Percentiles rank a stretch among this genome's conserved stretches.
Conservation (phyloP, 2,113 vertebrate genomes). For the Xenopus borealis region DNA sequence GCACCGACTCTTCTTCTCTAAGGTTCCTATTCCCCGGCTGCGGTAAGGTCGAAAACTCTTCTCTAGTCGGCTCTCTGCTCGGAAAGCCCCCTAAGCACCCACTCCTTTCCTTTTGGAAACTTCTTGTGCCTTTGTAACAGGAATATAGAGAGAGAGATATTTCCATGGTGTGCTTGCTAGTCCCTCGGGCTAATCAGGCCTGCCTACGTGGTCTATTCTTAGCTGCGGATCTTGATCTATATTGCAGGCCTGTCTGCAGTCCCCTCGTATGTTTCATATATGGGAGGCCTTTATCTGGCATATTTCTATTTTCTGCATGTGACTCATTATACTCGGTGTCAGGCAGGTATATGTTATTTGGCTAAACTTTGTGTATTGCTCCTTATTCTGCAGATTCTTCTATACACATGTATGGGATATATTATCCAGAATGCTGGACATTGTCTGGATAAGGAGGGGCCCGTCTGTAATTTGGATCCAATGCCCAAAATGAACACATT, state of each 20-base stretch:
- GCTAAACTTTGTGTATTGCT: too few relatives aligned
- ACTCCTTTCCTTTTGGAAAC: not conserved
- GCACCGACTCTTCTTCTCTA: conserved; percentile 24
- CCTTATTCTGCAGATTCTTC: too few relatives aligned
- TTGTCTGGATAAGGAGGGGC: too few relatives aligned
- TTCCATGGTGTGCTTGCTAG: conserved; percentile 5
- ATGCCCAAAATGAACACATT: too few relatives aligned
- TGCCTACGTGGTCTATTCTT: conserved; percentile 25
- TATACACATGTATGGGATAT: too few relatives aligned
- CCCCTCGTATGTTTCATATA: not conserved
- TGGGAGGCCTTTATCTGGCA: not conserved
- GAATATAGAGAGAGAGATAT: not conserved
- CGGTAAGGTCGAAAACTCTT: conserved; percentile 55
- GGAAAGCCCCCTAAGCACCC: too few relatives aligned
- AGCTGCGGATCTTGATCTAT: conserved; percentile 4
- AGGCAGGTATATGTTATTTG: too few relatives aligned
- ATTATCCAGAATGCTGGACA: too few relatives aligned
- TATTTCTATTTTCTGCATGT: too few relatives aligned
- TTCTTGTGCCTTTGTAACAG: not conserved
- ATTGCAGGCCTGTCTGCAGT: conserved; percentile 4
- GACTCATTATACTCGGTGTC: too few relatives aligned
- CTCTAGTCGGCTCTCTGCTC: not conserved
- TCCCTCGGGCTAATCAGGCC: conserved; percentile 3
- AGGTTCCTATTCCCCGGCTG: conserved; percentile 23
- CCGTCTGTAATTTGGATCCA: too few relatives aligned